Conservation (phyloP, 64 coral and sea anemone species). For the Stylophora pistillata region DNA sequence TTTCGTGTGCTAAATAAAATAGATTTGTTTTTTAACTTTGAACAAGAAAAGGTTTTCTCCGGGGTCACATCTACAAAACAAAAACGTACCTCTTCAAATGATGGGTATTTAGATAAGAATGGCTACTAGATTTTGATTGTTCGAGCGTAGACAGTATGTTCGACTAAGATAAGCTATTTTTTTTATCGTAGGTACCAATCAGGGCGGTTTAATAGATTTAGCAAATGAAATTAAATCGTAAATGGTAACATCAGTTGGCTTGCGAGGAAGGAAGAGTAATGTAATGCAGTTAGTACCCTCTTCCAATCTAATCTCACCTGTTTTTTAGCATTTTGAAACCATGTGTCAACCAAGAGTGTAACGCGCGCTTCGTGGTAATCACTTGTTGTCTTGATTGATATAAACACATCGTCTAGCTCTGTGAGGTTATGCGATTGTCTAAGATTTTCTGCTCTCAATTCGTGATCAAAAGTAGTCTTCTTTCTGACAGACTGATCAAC, state of each 20-base stretch:
- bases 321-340: constrained; percentile 55
- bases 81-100: too few species aligned
- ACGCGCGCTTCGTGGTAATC: constrained; percentile 64
- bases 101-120: too few species aligned
- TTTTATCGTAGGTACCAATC: too few species aligned
- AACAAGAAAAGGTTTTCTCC: too few species aligned
- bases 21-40: too few species aligned
- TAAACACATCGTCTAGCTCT: constrained; percentile 67
- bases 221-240: neutral
- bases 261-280: neutral
- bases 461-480: neutral
- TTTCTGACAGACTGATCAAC: neutral
- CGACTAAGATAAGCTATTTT: too few species aligned
- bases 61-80: too few species aligned
- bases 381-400: constrained; percentile 79
- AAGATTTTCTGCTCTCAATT: neutral
- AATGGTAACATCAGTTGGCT: neutral
- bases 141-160: too few species aligned
- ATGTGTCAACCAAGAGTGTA: constrained; percentile 50
- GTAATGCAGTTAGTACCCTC: neutral
- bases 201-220: neutral
- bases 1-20: too few species aligned
- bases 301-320: constrained; percentile 46
- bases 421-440: neutral
- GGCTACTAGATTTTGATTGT: too few species aligned